Evolutionary conservation across 2,888 invertebrate species (phyloP).

Genomic region (Laspeyria flexula): DNA sequence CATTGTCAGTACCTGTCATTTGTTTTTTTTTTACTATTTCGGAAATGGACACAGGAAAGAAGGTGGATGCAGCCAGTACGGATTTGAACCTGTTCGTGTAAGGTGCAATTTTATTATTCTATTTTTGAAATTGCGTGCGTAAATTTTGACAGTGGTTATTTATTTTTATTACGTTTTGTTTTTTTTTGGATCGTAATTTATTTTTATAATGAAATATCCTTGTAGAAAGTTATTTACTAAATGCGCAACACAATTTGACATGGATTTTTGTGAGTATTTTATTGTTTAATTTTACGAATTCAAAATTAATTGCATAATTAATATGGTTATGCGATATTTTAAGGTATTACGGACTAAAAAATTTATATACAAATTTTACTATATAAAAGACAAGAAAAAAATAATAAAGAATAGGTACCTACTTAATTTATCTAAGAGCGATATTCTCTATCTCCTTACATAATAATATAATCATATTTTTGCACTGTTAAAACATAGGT

Average conservation of each 20-base stretch:
- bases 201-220: constrained; percentile 74
- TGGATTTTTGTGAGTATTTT: constrained; percentile 67
- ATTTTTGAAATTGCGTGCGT: constrained; percentile 11
- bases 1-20: constrained; percentile 69
- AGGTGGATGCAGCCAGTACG: constrained; percentile 68
- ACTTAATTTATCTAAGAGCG: no score
- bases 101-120: constrained; percentile 69
- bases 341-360: no score
- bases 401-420: no score
- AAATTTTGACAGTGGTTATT: constrained; percentile 5
- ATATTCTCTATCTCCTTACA: no score
- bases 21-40: constrained; percentile 68
- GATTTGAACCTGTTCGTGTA: constrained; percentile 74
- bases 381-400: no score
- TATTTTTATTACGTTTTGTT: constrained; percentile 23
- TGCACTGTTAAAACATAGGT: no score
- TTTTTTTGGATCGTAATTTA: constrained; percentile 10
- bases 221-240: constrained; percentile 63
- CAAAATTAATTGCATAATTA: no score
- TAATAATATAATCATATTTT: no score
- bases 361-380: no score
- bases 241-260: constrained; percentile 57
- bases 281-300: background rate
- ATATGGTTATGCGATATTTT: no score
- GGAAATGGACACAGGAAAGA: constrained; percentile 79